A percentile compares a stretch with the other conserved stretches of the same genome.
phyloP scores from a whole-genome alignment of 1,140 invertebrate species.

The Fopius arisanus region DNA sequence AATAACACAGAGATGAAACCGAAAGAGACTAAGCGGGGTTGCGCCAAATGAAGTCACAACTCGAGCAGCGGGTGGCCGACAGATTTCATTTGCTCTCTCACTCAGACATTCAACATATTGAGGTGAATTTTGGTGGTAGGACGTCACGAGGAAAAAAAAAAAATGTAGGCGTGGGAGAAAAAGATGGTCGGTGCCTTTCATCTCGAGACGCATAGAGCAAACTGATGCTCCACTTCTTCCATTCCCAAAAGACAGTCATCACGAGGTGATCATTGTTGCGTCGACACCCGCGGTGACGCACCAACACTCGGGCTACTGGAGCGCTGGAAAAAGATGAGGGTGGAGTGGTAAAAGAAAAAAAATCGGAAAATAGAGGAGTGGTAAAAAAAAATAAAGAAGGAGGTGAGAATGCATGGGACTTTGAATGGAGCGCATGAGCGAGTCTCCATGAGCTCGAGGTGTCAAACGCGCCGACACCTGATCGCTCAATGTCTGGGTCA shows the following conservation, averaged over 20 bases:
- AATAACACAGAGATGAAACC: background rate
- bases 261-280: constrained; percentile 31
- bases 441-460: constrained; percentile 40
- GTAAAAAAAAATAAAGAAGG: constrained; percentile 16
- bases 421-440: constrained; percentile 28
- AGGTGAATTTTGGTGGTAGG: background rate
- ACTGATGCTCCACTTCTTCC: constrained; percentile 36
- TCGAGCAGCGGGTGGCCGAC: constrained; percentile 57
- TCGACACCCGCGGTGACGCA: constrained; percentile 30
- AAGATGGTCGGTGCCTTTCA: constrained; percentile 56
- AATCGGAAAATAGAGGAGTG: constrained; percentile 4
- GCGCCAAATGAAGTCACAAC: constrained; percentile 61
- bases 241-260: constrained; percentile 19
- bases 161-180: constrained; percentile 52
- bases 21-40: constrained; percentile 28
- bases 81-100: constrained; percentile 27
- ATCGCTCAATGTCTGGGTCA: constrained; percentile 38
- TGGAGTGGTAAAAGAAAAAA: background rate
- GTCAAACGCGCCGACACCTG: constrained; percentile 54
- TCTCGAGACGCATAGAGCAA: constrained; percentile 45
- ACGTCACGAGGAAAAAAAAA: constrained; percentile 12
- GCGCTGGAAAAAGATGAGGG: background rate
- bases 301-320: constrained; percentile 24
- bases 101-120: background rate
- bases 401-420: constrained; percentile 1